Evolutionary conservation across 2,113 vertebrate genomes (phyloP).

Genomic region (Oenanthe melanoleuca): DNA sequence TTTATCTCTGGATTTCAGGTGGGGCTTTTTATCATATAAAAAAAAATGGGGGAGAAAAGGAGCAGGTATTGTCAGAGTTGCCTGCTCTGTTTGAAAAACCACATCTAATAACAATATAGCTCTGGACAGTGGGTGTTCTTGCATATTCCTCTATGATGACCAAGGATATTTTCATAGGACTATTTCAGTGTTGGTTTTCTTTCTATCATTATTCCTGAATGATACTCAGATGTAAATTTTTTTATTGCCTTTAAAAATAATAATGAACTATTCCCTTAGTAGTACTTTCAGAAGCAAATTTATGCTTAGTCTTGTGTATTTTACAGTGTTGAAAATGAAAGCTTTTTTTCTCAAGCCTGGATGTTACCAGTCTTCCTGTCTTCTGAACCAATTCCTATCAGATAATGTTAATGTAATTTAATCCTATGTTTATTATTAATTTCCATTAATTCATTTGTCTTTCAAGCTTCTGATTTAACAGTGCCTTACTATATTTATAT

Average conservation of each 20-base stretch:
- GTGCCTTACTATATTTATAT: not conserved
- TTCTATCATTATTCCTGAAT: not conserved
- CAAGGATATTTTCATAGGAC: not conserved
- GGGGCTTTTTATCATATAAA: not conserved
- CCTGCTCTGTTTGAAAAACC: not conserved
- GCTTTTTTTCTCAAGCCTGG: not conserved
- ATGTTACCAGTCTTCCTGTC: not conserved
- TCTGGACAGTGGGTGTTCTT: rapidly evolving
- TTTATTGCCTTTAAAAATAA: not conserved
- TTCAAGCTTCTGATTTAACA: not conserved
- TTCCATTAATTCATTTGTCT: not conserved
- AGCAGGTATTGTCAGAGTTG: not conserved
- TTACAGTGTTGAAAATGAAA: not conserved
- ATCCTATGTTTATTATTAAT: not conserved
- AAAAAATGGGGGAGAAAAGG: not conserved
- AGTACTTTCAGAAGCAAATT: not conserved
- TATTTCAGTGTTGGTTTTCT: not conserved
- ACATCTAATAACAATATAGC: not conserved
- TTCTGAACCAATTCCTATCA: not conserved
- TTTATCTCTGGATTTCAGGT: not conserved
- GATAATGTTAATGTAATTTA: not conserved
- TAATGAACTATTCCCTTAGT: not conserved
- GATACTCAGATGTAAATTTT: too few relatives aligned
- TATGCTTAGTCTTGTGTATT: not conserved
- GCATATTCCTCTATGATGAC: not conserved